phyloP scores from a whole-genome alignment of 2,113 vertebrate genomes.

The Campylorhamphus procurvoides region DNA sequence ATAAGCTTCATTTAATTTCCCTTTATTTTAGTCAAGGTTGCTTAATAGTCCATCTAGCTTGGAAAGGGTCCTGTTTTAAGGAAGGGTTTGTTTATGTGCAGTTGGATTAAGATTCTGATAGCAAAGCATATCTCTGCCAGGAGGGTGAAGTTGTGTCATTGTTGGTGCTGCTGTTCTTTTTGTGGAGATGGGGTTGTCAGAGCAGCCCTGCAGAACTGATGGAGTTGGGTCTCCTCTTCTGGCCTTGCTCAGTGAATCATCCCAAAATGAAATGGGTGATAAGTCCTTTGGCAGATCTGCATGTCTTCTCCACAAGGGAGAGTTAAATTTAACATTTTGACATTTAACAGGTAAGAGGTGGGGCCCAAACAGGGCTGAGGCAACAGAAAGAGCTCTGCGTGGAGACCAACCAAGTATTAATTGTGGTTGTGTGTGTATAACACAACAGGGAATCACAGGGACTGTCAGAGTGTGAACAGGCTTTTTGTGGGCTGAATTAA shows the following conservation, averaged over 20 bases:
- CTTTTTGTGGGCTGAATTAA: background rate
- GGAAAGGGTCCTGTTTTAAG: background rate
- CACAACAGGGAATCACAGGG: background rate
- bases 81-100: background rate
- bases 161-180: background rate
- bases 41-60: background rate
- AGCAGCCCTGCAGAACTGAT: background rate
- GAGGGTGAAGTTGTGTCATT: rapidly evolving
- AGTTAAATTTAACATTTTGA: background rate
- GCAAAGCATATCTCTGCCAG: background rate
- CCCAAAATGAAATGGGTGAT: background rate
- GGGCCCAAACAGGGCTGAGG: background rate
- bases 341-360: background rate
- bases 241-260: background rate
- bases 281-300: background rate
- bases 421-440: background rate
- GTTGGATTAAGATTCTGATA: background rate
- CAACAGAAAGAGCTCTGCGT: background rate
- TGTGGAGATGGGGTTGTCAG: background rate
- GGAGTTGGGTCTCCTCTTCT: rapidly evolving
- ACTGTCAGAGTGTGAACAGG: background rate
- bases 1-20: background rate
- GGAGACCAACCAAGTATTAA: background rate
- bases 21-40: background rate
- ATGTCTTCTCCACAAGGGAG: background rate